These are phyloP conservation scores for Enteromius radiatus DNA, from an alignment of 2,797 vertebrate species.

Conservation along the genomic window DNA sequence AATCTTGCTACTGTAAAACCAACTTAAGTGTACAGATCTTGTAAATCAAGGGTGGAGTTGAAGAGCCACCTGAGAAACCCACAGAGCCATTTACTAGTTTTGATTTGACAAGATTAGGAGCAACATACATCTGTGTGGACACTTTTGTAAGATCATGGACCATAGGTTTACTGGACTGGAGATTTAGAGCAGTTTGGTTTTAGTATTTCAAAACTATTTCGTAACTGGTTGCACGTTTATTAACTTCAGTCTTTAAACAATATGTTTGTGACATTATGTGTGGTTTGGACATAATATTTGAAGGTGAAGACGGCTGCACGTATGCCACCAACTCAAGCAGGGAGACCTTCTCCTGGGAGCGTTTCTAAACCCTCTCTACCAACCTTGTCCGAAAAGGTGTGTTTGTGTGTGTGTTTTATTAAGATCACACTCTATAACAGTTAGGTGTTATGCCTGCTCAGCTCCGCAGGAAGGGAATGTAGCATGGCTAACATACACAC, in stretches of 20 bases:
- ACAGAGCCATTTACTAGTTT: background rate
- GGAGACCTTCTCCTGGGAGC: conserved; percentile 43
- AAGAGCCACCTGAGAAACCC: background rate
- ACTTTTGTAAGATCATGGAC: background rate
- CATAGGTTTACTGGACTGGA: background rate
- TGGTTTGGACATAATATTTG: conserved; percentile 47
- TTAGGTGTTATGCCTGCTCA: conserved; percentile 1
- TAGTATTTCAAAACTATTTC: background rate
- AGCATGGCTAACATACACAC: conserved; percentile 36
- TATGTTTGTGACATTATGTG: conserved; percentile 40
- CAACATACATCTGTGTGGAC: background rate
- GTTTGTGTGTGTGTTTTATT: conserved; percentile 31
- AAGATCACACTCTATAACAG: conserved; percentile 5
- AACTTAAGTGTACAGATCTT: background rate
- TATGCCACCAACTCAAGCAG: conserved; percentile 36
- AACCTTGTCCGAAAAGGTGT: conserved; percentile 55
- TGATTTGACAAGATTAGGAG: background rate
- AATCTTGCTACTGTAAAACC: background rate
- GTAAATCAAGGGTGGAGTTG: background rate
- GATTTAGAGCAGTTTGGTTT: background rate
- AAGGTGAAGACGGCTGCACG: conserved; percentile 56
- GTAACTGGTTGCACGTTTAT: conserved; percentile 21
- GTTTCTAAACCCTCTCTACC: conserved; percentile 46
- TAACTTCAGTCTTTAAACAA: conserved; percentile 18
- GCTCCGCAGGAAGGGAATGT: conserved; percentile 29